Base-by-base conservation (phyloP, 2,888 invertebrate species). In the Strigamia maritima region DNA sequence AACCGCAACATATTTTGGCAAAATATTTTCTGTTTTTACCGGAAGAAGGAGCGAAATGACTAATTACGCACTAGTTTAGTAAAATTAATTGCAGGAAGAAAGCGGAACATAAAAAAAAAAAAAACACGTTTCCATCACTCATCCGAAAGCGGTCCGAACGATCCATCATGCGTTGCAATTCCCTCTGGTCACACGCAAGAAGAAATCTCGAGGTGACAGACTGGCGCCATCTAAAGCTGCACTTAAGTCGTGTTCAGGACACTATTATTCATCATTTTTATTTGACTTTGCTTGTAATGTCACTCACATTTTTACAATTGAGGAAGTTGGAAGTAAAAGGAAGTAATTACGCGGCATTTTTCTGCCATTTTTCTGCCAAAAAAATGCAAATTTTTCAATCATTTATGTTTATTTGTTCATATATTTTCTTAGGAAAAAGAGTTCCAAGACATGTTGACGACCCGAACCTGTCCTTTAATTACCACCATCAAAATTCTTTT, bases 191-290 rank as follows among this genome's bases (percentile, higher is more conserved):
- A 54, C 54, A 19, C 54, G n/a, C n/a, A n/a, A 54, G 70, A 70
- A 70, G 70, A 70, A 70, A 70, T 70, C 70, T 70, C 70, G 16
- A 70, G 70, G 70, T 70, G 70, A 70, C 70, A 70, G 26, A 70
- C 70, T 28, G 70, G 70, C 70, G 70, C 70, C 70, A 26, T 70
- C 70, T 70, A 70, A 70, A 70, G 70, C 70, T 70, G 70, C 70
- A 70, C 70, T 70, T 70, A 70, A 70, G 28, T 28, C 70, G 26
- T 70, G 70, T 70, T 70, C 28, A 70, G 70, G 70, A 70, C 54
- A 54, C 19, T 7, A 19, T n/a, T 70, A 70, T 70, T 70, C 70
- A 70, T 54, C 54, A 54, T 54, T 54, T 54, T 54, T 54, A 19
- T 19, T 70, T 70, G n/a, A n/a, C n/a, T n/a, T n/a, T n/a, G n/a